These are phyloP conservation scores for Syncerus caffer DNA, from an alignment of 2,797 vertebrate species.

Conservation along the genomic window DNA sequence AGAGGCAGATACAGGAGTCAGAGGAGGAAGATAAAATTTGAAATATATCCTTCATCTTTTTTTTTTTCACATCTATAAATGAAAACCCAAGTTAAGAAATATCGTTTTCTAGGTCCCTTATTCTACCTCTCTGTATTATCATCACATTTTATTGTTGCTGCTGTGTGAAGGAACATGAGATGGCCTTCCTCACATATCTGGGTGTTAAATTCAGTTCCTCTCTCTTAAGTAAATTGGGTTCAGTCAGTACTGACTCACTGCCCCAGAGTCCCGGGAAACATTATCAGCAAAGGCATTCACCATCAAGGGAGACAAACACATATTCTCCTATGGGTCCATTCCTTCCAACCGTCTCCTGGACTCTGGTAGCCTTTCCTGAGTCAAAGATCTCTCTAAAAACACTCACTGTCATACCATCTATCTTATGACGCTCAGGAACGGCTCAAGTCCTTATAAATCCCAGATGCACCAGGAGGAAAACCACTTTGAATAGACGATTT, in stretches of 20 bases:
- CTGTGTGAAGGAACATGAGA: constrained; percentile 10
- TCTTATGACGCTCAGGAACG: neutral
- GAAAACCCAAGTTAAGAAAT: neutral
- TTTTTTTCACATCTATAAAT: neutral
- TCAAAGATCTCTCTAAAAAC: neutral
- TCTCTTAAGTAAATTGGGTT: constrained; percentile 42
- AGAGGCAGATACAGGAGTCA: neutral
- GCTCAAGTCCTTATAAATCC: neutral
- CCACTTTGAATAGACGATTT: neutral
- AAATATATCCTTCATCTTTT: neutral
- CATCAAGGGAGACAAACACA: constrained; percentile 43
- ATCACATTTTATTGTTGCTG: neutral
- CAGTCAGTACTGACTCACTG: constrained; percentile 56
- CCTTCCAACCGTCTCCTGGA: neutral
- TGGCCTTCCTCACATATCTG: constrained; percentile 8
- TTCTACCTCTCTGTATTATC: neutral
- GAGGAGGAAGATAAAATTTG: neutral
- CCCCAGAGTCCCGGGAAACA: constrained; percentile 22
- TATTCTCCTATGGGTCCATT: neutral
- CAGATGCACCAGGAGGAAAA: neutral
- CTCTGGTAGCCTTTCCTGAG: constrained; percentile 35
- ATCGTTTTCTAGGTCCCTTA: neutral
- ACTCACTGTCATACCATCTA: neutral
- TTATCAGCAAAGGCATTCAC: constrained; percentile 55
- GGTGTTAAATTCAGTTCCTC: constrained; percentile 58